Evolutionary conservation across 30 jellyfish, hydroid and myxozoan genomes (phyloP), one percentile per base, ranked within the genome.

Genomic region (Pseudorhiza aurosa): DNA sequence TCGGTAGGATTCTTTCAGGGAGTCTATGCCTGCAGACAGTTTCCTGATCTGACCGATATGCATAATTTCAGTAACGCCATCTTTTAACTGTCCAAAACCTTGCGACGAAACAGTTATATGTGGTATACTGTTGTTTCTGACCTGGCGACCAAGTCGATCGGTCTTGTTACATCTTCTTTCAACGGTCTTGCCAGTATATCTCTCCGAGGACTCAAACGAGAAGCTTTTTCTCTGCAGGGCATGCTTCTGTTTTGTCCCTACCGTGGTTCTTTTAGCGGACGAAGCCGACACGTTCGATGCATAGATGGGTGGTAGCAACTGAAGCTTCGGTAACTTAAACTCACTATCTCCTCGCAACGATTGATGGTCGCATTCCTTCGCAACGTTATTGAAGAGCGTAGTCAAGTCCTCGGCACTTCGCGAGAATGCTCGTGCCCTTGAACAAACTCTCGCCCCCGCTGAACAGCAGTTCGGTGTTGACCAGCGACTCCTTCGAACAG

Each of bases 321-420:
- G 36, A 4, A 64, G 18, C 30, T 22, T 64, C 32, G 77, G 77
- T 17, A 64, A 29, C 9, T 14, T 43, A 17, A 64, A 33, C 10
- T 22, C 58, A 25, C 15, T 33, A 1, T 33, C 77, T 19, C 15
- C 50, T 35, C 19, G 2, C 58, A 30, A 64, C 10, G 57, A 40
- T 9, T 26, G 5, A 9, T 40, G 31, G 59, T 5, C 15, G 0
- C 8, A 8, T 33, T 19, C 15, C 4, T 3, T 19, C 7, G 46
- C 18, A 14, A 44, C 65, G 14, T 47, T 43, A 36, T 43, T 68
- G 21, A 69, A 43, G 24, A 44, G 45, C 9, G 36, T 27, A 11
- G 36, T 29, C 63, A 69, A 45, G 26, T 64, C 77, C 21, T 64
- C 58, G 7, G 51, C 77, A n/a, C 77, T 64, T 22, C 58, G n/a